Conservation (phyloP, 1,140 invertebrate species). For the Myzus persicae region DNA sequence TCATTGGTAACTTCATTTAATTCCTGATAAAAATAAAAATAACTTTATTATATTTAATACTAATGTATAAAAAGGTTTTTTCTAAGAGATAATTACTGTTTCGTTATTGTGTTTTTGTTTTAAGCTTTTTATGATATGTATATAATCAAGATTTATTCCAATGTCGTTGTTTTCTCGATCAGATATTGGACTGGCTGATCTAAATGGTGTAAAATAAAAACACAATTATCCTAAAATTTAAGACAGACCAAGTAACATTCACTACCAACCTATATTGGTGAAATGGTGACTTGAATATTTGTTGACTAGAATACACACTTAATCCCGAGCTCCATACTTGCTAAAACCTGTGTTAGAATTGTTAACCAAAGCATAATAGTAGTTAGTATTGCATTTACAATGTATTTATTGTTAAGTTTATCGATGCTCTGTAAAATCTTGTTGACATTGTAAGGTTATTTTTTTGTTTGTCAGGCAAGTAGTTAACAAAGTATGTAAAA, state of each 20-base stretch:
- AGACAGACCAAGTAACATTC: neutral
- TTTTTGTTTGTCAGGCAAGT: neutral
- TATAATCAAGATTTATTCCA: conserved; percentile 13
- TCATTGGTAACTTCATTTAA: conserved; percentile 53
- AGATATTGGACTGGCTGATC: conserved; percentile 45
- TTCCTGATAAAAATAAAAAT: conserved; percentile 37
- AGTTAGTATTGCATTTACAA: conserved; percentile 24
- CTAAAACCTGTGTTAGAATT: conserved; percentile 56
- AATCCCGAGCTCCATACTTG: conserved; percentile 32
- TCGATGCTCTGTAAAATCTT: neutral
- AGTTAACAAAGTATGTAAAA: neutral
- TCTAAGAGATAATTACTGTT: conserved; percentile 13
- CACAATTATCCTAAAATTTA: neutral
- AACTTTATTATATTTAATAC: neutral
- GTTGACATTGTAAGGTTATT: neutral
- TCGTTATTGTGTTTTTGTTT: conserved; percentile 21
- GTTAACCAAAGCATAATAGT: conserved; percentile 44
- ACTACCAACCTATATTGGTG: conserved; percentile 55
- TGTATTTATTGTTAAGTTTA: neutral
- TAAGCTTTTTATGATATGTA: conserved; percentile 1
- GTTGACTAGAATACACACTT: conserved; percentile 56
- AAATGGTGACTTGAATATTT: conserved; percentile 38
- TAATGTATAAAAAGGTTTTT: neutral
- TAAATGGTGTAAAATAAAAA: conserved; percentile 7
- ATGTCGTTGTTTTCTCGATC: conserved; percentile 29